Percentiles rank a stretch among this genome's conserved stretches.
Conservation (phyloP, 2,888 invertebrate species). For the Diarsia rubi region DNA sequence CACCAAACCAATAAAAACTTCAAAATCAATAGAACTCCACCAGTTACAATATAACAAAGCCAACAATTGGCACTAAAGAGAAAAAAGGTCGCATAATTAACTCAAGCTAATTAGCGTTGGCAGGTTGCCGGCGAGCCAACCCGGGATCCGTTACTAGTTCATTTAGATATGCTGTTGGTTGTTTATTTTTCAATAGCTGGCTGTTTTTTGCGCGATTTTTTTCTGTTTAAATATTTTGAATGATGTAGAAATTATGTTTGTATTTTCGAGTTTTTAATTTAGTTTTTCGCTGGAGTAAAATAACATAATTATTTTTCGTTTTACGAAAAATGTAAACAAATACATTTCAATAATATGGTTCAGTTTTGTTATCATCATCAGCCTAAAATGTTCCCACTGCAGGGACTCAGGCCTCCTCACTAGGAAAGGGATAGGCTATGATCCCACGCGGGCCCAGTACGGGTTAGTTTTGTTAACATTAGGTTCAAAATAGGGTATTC, state of each 20-base stretch:
- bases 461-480: no score
- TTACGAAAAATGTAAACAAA: not conserved
- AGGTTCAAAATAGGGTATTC: no score
- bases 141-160: constrained; percentile 29
- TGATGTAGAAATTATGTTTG: no score
- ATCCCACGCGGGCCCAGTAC: no score
- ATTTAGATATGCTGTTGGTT: constrained; percentile 25
- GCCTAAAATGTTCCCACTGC: no score
- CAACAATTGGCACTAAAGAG: constrained; percentile 59
- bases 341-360: not conserved
- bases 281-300: not conserved
- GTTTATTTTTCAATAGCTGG: constrained; percentile 47
- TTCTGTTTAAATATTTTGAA: not conserved
- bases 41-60: constrained; percentile 35
- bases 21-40: constrained; percentile 35
- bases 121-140: constrained; percentile 49
- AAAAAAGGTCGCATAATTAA: constrained; percentile 60
- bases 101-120: constrained; percentile 62
- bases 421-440: no score
- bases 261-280: not conserved
- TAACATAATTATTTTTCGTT: not conserved
- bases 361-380: no score
- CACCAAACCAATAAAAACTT: constrained; percentile 7
- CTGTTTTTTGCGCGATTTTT: not conserved
- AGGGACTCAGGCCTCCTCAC: no score